phyloP scores from a whole-genome alignment of 2,888 invertebrate genomes.

The Idaea dimidiata region DNA sequence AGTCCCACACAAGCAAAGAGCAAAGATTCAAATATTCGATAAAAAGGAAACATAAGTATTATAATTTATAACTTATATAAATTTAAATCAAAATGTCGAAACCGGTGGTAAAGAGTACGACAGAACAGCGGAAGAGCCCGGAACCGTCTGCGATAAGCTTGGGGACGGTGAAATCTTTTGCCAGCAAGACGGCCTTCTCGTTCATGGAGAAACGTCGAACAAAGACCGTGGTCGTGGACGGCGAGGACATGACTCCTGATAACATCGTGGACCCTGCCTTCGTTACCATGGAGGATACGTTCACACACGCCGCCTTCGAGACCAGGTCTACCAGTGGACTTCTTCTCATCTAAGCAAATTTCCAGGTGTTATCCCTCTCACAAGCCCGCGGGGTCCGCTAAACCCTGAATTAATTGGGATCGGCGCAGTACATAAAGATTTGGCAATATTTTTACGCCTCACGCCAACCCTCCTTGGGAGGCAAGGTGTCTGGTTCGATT shows the following conservation, averaged over 20 bases:
- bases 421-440: no score
- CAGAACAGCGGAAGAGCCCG: background rate
- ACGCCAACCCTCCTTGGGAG: no score
- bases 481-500: no score
- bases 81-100: background rate
- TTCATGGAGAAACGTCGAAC: constrained; percentile 55
- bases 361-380: no score
- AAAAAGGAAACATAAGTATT: no score
- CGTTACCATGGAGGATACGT: constrained; percentile 55
- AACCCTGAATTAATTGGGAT: no score
- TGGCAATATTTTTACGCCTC: no score
- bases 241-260: constrained; percentile 58
- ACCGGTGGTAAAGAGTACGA: background rate
- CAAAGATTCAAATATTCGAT: no score
- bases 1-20: no score
- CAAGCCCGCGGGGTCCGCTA: no score
- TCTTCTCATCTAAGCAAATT: no score
- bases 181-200: constrained; percentile 37
- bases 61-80: background rate
- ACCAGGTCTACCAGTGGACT: constrained; percentile 22
- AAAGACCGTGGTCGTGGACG: constrained; percentile 47
- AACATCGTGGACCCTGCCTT: constrained; percentile 50
- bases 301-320: constrained; percentile 63
- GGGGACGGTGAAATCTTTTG: constrained; percentile 33
- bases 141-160: constrained; percentile 26